Evolutionary conservation across 2,888 invertebrate genomes (phyloP), one percentile per base, ranked within the genome.

Genomic region (Dusona sp.): DNA sequence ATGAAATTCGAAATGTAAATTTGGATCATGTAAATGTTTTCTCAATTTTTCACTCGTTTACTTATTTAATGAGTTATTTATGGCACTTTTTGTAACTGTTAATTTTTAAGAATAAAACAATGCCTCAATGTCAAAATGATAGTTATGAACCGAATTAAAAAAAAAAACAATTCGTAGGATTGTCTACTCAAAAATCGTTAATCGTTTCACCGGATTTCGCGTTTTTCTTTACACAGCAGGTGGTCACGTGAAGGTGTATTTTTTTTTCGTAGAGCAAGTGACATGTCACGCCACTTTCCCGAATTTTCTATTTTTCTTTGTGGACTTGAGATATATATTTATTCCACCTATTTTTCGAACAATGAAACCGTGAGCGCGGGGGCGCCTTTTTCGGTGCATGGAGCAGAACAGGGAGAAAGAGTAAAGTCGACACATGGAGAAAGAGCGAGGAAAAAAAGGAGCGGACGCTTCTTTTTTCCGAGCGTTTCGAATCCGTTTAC

Each of bases 171-270:
- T 78, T 48, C 54, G 75, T 13, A 57, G 75, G 67, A 25, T 68
- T 42, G 9, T 45, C 42, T 25, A 25, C 29, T 19, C 25, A 19
- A 74, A 70, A 48, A 77, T n/a, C n/a, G 36, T 84, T 25, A 77
- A 81, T 83, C 85, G 74, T 57, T 77, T 85, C 65, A 74, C 67
- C 81, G 87, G 83, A 84, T 84, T 80, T 85, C 54, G 65, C 79
- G 85, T 79, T 73, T 78, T n/a, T 82, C 79, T 87, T 87, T 88
- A 81, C 88, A 79, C 87, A 88, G 88, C 85, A 87, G 85, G 87
- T 85, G 87, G 74, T 78, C 57, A 16, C 25, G 16, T 61, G n/a
- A 51, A 22, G 25, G 25, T 4, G 22, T 22, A 25, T 38, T 45
- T 68, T 16, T 61, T n/a, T 48, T 16, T 48, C 16, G 22, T 36